Evolutionary conservation across 2,797 vertebrate genomes (phyloP).

Genomic region (Cygnus olor): DNA sequence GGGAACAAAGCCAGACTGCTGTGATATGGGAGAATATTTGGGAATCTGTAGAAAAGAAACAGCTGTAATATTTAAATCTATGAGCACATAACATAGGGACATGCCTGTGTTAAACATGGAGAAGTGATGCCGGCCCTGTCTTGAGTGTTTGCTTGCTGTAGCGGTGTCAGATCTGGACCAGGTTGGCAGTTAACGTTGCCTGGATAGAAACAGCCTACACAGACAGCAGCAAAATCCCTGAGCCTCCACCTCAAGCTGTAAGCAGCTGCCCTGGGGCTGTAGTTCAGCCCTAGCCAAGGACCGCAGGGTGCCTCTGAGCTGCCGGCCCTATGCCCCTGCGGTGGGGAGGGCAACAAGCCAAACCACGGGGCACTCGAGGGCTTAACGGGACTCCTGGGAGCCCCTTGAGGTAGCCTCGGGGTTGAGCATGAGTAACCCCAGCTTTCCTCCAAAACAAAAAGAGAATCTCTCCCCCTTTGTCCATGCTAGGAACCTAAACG

Average conservation of each 20-base stretch:
- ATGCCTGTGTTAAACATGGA: background rate
- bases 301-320: background rate
- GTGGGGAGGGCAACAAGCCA: background rate
- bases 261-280: rapidly evolving
- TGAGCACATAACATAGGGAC: background rate
- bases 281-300: background rate
- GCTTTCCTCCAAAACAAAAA: background rate
- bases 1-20: background rate
- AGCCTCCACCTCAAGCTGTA: background rate
- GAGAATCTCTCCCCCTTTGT: background rate
- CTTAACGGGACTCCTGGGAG: background rate
- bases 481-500: background rate
- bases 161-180: background rate
- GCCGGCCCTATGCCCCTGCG: background rate
- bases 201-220: background rate
- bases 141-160: background rate
- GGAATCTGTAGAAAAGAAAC: background rate
- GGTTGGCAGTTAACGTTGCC: rapidly evolving
- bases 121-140: background rate
- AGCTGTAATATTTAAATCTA: background rate
- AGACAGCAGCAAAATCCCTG: background rate
- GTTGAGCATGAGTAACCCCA: background rate
- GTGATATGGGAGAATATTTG: background rate
- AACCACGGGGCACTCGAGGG: background rate
- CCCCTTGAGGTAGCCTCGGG: background rate